Base-by-base conservation (phyloP, 2,797 vertebrate species). In the Rhinella marina region DNA sequence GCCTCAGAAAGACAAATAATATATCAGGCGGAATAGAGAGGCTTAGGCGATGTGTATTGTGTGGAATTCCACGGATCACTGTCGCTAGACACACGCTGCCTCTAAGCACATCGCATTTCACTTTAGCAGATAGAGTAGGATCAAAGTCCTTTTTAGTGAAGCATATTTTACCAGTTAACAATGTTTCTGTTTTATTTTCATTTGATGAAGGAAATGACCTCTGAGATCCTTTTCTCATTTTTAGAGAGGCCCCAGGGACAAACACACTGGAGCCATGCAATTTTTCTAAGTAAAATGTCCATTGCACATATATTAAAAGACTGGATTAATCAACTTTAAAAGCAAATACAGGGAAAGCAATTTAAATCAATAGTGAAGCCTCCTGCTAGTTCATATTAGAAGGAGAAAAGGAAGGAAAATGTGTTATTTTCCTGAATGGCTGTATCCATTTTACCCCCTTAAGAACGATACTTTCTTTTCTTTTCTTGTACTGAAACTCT, bases 321-420 rank as follows among this genome's bases (percentile, higher is more conserved):
- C 90, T 90, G 91, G 87, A 80, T 89, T 92, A 92, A 92, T 92
- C 82, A 93, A 90, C 90, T 79, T 90, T 92, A 91, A 91, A 91
- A 88, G 32, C 64, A 92, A 90, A 86, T 88, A 32, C 90, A 92
- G 81, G 81, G 81, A 83, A 89, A 86, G 88, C 88, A 92, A 91
- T 93, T 16, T 92, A 93, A 91, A 92, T 83, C 48, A 90, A 81
- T 73, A 64, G 87, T 89, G 50, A 82, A 87, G 68, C 90, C 89
- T 90, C 77, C 84, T 70, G 87, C 77, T 93, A 91, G 19, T 87
- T 84, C 85, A 80, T 81, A 86, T 89, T 89, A 86, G 85, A 78
- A 84, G 76, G 32, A 84, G 85, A 80, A 86, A 89, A 48, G 85
- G 81, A 84, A 89, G 88, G 84, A 79, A 86, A 89, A 87, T 56